These are phyloP conservation scores for Lutjanus argentimaculatus DNA, from an alignment of 2,797 vertebrate species.

Conservation along the genomic window DNA sequence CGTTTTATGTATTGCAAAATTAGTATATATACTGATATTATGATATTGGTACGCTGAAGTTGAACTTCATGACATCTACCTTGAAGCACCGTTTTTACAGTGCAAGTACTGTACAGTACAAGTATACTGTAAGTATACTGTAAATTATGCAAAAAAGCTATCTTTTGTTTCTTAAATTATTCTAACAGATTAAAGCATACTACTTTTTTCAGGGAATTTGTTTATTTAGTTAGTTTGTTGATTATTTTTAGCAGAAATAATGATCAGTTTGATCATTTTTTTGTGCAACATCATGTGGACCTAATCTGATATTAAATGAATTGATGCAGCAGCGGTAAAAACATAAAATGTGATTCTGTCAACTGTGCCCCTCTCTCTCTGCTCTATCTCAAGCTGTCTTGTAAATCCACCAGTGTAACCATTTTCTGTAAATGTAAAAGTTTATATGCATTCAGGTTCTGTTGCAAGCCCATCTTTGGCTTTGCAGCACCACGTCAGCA, in stretches of 20 bases:
- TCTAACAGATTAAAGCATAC: too few species aligned
- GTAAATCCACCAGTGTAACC: constrained; percentile 19
- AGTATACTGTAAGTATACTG: too few species aligned
- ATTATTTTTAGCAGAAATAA: constrained; percentile 3
- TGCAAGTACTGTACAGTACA: too few species aligned
- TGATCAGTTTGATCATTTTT: neutral
- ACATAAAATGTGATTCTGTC: neutral
- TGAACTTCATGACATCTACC: too few species aligned
- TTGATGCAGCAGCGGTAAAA: neutral
- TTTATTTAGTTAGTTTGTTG: neutral
- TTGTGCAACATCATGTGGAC: neutral
- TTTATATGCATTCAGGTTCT: constrained; percentile 9
- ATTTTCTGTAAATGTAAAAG: constrained; percentile 32
- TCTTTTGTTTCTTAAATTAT: too few species aligned
- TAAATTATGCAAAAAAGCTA: too few species aligned
- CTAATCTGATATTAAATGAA: neutral
- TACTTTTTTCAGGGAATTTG: neutral
- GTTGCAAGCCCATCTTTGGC: constrained; percentile 6
- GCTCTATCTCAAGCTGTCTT: constrained; percentile 8
- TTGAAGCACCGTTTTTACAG: too few species aligned
- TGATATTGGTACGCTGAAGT: too few species aligned
- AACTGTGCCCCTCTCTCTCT: neutral
- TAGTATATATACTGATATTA: too few species aligned
- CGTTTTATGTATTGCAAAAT: too few species aligned
- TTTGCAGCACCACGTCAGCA: constrained; percentile 23